Conservation (phyloP, 2,113 vertebrate genomes). For the Heliornis fulica region DNA sequence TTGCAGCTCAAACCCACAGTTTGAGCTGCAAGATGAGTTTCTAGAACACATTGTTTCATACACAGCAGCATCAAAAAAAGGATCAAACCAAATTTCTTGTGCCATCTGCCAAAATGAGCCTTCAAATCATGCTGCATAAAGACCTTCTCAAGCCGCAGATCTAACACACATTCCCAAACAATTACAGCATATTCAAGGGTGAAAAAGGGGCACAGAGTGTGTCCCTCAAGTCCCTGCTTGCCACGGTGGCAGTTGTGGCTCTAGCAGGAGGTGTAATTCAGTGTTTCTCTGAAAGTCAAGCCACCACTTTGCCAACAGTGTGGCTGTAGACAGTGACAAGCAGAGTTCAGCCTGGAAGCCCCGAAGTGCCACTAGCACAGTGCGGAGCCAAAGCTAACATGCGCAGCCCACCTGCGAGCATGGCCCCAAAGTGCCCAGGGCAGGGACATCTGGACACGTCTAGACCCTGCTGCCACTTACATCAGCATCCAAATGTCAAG, state of each 20-base stretch:
- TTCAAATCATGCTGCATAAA: not conserved
- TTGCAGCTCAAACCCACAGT: not conserved
- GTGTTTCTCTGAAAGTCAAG: not conserved
- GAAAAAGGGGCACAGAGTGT: not conserved
- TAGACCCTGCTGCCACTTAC: not conserved
- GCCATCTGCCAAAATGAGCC: not conserved
- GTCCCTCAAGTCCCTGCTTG: not conserved
- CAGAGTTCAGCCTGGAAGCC: not conserved
- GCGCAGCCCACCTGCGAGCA: accelerated
- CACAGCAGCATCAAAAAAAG: not conserved
- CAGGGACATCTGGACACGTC: not conserved
- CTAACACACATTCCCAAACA: not conserved
- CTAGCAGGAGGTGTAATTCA: not conserved
- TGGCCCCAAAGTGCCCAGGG: not conserved
- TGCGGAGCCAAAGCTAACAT: not conserved
- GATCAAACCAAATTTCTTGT: not conserved
- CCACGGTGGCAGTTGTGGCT: not conserved
- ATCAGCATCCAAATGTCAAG: not conserved
- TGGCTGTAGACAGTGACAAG: not conserved
- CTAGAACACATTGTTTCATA: not conserved
- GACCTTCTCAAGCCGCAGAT: not conserved
- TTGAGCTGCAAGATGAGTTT: not conserved
- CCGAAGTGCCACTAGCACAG: not conserved
- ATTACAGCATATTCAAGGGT: not conserved
- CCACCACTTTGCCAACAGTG: accelerated